phyloP scores from a whole-genome alignment of 2,113 vertebrate genomes.

The Dermatemys mawii region DNA sequence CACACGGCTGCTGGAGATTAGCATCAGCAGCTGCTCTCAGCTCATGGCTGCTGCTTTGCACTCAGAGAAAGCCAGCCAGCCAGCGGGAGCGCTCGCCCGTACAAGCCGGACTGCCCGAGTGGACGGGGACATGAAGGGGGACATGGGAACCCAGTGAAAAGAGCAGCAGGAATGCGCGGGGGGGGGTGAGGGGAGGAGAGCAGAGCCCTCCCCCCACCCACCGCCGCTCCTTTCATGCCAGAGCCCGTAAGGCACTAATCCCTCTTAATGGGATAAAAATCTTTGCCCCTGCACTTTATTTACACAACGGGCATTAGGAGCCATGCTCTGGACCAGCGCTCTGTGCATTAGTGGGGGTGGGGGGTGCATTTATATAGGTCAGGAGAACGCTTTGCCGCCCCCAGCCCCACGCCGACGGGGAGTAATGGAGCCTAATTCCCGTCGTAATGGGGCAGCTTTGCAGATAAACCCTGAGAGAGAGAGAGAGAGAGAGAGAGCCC shows the following conservation, averaged over 20 bases:
- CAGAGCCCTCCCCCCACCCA: not conserved
- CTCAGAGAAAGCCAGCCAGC: not conserved
- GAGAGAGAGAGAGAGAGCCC: not conserved
- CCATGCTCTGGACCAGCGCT: not conserved
- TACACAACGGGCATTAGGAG: conserved; percentile 43
- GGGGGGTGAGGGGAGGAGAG: no score
- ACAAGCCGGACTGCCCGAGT: not conserved
- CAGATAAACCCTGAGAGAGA: conserved; percentile 1
- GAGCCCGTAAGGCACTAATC: conserved; percentile 60
- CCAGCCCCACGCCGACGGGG: not conserved
- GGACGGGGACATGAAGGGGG: no score
- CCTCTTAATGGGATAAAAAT: conserved; percentile 71
- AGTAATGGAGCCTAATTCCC: conserved; percentile 52
- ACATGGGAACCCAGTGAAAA: not conserved
- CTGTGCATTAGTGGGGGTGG: not conserved
- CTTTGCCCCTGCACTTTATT: conserved; percentile 65
- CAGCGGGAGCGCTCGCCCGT: not conserved
- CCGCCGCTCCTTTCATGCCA: conserved; percentile 33
- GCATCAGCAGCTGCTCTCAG: no score
- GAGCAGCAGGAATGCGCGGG: not conserved
- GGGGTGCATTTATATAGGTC: conserved; percentile 32
- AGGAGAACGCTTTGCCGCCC: not conserved
- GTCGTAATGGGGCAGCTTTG: not conserved
- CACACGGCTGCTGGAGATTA: not conserved
- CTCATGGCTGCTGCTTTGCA: not conserved